These are phyloP conservation scores for Thalassarche chlororhynchos DNA, from an alignment of 2,113 vertebrate species.

Conservation along the genomic window DNA sequence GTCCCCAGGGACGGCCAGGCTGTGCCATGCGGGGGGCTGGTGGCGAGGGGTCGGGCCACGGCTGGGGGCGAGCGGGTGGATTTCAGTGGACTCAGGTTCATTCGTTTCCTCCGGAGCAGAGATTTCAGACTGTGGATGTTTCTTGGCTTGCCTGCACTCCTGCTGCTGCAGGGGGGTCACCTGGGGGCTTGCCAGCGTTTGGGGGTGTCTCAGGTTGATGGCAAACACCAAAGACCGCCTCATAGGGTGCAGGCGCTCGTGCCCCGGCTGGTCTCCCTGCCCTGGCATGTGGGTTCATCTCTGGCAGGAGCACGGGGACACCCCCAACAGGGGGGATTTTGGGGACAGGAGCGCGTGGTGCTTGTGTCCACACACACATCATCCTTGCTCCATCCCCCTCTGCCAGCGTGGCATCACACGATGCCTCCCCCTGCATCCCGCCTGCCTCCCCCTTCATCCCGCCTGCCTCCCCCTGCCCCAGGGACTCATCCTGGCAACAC, in stretches of 20 bases:
- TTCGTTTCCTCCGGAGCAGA: background rate
- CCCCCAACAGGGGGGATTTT: rapidly evolving
- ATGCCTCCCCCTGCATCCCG: background rate
- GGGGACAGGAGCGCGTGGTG: background rate
- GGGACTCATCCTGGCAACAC: background rate
- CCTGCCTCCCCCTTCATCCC: background rate
- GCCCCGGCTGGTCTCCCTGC: background rate
- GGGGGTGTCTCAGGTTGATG: background rate
- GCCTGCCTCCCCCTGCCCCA: background rate
- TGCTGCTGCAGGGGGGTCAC: background rate
- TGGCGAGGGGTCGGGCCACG: rapidly evolving
- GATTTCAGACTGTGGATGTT: background rate
- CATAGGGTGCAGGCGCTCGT: rapidly evolving
- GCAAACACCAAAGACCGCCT: background rate
- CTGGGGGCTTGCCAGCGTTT: background rate
- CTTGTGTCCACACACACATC: background rate
- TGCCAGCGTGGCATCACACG: rapidly evolving
- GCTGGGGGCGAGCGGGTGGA: background rate
- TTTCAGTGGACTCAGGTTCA: background rate
- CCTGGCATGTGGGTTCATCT: background rate
- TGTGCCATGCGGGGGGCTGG: background rate
- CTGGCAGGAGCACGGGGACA: background rate
- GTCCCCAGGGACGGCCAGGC: background rate
- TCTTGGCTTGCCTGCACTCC: background rate
- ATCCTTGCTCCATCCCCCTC: rapidly evolving